These are phyloP conservation scores for Archips crataeganus DNA, from an alignment of 2,888 invertebrate genomes.

Conservation along the genomic window DNA sequence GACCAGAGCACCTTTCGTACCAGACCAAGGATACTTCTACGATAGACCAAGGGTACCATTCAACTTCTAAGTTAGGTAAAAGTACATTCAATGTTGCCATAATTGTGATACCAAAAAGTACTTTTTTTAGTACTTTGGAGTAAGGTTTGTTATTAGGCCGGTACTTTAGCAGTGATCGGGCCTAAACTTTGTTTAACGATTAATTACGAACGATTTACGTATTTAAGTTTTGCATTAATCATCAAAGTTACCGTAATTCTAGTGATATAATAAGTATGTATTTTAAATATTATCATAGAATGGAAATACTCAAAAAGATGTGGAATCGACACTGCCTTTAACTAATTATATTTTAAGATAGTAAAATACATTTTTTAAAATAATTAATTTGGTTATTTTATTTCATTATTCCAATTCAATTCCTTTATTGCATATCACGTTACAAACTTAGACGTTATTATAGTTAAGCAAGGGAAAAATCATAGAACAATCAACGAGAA, in stretches of 20 bases:
- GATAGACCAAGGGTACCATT: conserved; percentile 78
- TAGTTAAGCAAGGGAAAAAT: no score
- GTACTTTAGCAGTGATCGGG: conserved; percentile 1
- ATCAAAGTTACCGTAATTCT: conserved; percentile 59
- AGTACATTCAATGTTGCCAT: conserved; percentile 67
- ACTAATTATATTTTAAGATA: conserved; percentile 73
- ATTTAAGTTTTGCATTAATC: conserved; percentile 26
- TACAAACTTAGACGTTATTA: no score
- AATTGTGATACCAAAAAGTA: conserved; percentile 80
- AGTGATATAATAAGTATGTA: conserved; percentile 57
- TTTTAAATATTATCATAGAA: conserved; percentile 53
- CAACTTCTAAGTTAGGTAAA: conserved; percentile 66
- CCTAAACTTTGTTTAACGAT: conserved; percentile 46
- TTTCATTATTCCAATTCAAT: neutral
- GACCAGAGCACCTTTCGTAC: conserved; percentile 70
- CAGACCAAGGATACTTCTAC: conserved; percentile 77
- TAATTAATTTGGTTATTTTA: neutral
- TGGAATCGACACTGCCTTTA: conserved; percentile 78
- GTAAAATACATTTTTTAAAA: conserved; percentile 64
- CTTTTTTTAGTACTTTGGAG: conserved; percentile 45
- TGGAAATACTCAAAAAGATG: conserved; percentile 78
- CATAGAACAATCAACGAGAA: no score
- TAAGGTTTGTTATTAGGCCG: conserved; percentile 44
- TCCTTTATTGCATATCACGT: no score
- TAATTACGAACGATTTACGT: conserved; percentile 35